Evolutionary conservation across 30 jellyfish, hydroid and myxozoan species (phyloP).

Genomic region (Chrysaora quinquecirrha): DNA sequence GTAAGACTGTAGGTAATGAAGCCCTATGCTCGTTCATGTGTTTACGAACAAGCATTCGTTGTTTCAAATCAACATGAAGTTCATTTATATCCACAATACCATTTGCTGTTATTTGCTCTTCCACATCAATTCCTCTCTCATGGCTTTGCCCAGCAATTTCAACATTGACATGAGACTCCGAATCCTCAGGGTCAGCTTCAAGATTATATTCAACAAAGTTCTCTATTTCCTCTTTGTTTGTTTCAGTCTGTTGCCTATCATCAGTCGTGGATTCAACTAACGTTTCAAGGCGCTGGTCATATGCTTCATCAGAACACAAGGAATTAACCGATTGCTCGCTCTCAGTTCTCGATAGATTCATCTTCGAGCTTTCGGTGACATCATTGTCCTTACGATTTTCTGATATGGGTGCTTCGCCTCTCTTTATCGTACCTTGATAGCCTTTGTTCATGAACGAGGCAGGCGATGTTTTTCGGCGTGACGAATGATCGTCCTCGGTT

Average conservation of each 20-base stretch:
- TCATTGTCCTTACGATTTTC: neutral
- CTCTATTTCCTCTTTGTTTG: neutral
- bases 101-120: neutral
- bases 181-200: neutral
- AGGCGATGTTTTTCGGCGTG: slow-evolving; percentile 57
- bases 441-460: slow-evolving; percentile 57
- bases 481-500: neutral
- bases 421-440: slow-evolving; percentile 42
- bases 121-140: slow-evolving; percentile 70
- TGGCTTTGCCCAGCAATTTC: neutral
- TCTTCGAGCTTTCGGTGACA: slow-evolving; percentile 6
- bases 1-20: slow-evolving; percentile 55
- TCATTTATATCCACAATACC: neutral
- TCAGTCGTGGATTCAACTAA: slow-evolving; percentile 53
- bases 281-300: slow-evolving; percentile 58
- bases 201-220: neutral
- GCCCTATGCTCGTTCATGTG: slow-evolving; percentile 58
- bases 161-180: neutral
- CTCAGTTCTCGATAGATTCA: slow-evolving; percentile 25
- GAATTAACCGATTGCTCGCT: slow-evolving; percentile 70
- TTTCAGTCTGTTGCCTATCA: neutral
- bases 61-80: slow-evolving; percentile 50
- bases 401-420: neutral
- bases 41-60: slow-evolving; percentile 27
- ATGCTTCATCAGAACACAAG: slow-evolving; percentile 62